These are phyloP conservation scores for Nesoenas mayeri DNA, from an alignment of 2,113 vertebrate genomes.

Conservation along the genomic window DNA sequence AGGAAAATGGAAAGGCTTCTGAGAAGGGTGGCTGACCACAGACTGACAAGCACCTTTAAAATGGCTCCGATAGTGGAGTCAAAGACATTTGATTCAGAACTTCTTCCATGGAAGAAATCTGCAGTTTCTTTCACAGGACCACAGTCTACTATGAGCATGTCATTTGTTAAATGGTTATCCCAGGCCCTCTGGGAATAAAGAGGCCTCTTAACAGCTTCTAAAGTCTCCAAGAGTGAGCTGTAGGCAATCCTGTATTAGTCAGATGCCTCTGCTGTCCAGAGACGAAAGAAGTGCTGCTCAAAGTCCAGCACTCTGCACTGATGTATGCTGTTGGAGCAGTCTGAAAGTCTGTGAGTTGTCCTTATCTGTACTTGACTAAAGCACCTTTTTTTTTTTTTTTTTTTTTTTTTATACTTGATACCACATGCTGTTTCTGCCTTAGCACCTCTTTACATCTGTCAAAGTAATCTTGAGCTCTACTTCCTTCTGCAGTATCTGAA, in stretches of 20 bases:
- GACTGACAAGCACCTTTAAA: neutral
- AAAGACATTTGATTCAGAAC: neutral
- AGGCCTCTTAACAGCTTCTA: neutral
- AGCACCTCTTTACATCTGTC: neutral
- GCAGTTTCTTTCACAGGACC: neutral
- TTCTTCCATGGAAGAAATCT: conserved; percentile 4
- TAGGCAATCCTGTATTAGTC: neutral
- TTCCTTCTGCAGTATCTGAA: conserved; percentile 7
- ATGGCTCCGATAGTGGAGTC: neutral
- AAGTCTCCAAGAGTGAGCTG: conserved; percentile 41
- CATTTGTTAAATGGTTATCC: conserved; percentile 27
- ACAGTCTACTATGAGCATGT: neutral
- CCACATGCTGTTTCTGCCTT: conserved; percentile 46
- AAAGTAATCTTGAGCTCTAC: conserved; percentile 22
- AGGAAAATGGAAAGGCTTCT: neutral
- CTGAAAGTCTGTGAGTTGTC: conserved; percentile 38
- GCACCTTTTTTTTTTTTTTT: neutral
- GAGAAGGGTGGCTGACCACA: neutral
- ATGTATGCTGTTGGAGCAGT: conserved; percentile 34
- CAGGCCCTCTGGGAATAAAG: neutral
- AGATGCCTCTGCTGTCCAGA: conserved; percentile 32
- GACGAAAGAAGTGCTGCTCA: conserved; percentile 46
- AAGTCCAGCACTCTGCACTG: conserved; percentile 17
- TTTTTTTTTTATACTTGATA: neutral
- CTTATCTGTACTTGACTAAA: conserved; percentile 45